Evolutionary conservation across 1,140 invertebrate genomes (phyloP).

Genomic region (Drosophila sturtevanti): DNA sequence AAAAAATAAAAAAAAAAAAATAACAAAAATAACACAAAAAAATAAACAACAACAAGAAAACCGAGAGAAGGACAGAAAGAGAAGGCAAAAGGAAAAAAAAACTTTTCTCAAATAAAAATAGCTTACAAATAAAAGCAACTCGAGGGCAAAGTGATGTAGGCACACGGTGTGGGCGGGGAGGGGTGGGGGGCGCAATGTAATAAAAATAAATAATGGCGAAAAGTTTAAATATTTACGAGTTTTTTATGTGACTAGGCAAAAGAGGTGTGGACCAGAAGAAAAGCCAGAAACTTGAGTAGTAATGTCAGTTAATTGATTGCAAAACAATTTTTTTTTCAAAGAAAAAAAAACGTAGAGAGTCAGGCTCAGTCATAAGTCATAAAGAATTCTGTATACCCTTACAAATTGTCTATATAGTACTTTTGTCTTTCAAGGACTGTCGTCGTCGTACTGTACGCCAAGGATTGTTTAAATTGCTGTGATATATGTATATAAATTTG

Average conservation of each 20-base stretch:
- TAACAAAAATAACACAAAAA: background rate
- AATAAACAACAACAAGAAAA: background rate
- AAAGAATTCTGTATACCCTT: no score
- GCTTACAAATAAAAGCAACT: conserved; percentile 61
- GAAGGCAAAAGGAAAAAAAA: conserved; percentile 14
- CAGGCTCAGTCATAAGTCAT: no score
- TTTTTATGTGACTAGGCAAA: conserved; percentile 49
- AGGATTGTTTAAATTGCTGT: no score
- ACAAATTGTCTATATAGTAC: no score
- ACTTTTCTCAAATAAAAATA: conserved; percentile 65
- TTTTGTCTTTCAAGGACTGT: no score
- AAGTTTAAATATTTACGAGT: conserved; percentile 63
- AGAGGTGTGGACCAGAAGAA: conserved; percentile 19
- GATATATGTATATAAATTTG: no score
- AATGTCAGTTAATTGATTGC: conserved; percentile 19
- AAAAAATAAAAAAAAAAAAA: background rate
- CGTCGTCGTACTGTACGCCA: no score
- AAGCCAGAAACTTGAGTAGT: conserved; percentile 17
- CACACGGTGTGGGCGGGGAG: conserved; percentile 20
- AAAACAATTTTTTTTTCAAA: conserved; percentile 1
- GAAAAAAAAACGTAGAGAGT: background rate
- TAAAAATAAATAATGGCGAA: conserved; percentile 68
- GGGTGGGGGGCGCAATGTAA: conserved; percentile 48
- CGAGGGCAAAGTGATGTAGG: conserved; percentile 19
- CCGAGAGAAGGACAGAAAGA: background rate